Percentiles rank a stretch among this genome's conserved stretches.
Conservation (phyloP, 2,113 vertebrate species). For the Callorhinus ursinus region DNA sequence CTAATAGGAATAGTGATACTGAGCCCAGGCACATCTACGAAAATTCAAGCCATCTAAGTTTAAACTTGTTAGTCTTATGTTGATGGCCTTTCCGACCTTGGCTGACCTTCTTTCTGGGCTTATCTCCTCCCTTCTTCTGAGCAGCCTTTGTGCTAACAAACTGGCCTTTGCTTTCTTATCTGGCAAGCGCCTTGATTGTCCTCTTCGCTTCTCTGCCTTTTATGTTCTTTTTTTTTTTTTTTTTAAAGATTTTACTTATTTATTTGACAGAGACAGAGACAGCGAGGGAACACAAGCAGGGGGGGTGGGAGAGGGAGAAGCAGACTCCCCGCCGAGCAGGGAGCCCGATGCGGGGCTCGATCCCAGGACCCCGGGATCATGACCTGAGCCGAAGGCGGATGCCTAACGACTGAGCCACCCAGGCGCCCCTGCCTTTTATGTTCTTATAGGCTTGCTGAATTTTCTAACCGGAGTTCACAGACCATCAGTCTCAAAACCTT, state of each 20-base stretch:
- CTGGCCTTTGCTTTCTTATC: neutral
- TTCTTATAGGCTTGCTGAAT: neutral
- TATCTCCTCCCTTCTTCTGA: neutral
- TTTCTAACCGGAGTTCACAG: neutral
- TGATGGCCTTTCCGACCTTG: neutral
- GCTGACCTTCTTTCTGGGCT: neutral
- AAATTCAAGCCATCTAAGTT: neutral
- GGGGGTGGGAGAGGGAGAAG: too few species aligned
- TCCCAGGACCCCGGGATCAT: too few species aligned
- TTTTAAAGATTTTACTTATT: too few species aligned
- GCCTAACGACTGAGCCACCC: too few species aligned
- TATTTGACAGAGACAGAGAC: too few species aligned
- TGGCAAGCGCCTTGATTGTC: neutral
- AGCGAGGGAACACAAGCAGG: too few species aligned
- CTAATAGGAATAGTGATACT: neutral
- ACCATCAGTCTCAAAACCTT: neutral
- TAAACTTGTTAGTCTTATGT: neutral
- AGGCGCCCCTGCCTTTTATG: neutral
- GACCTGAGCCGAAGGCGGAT: too few species aligned
- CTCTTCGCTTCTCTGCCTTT: neutral
- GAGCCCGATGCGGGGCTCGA: too few species aligned
- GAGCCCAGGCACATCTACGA: neutral
- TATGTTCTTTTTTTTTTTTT: neutral
- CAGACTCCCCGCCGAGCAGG: too few species aligned
- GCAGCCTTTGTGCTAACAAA: neutral